Evolutionary conservation across 2,797 vertebrate species (phyloP).

Genomic region (Acanthiza pusilla): DNA sequence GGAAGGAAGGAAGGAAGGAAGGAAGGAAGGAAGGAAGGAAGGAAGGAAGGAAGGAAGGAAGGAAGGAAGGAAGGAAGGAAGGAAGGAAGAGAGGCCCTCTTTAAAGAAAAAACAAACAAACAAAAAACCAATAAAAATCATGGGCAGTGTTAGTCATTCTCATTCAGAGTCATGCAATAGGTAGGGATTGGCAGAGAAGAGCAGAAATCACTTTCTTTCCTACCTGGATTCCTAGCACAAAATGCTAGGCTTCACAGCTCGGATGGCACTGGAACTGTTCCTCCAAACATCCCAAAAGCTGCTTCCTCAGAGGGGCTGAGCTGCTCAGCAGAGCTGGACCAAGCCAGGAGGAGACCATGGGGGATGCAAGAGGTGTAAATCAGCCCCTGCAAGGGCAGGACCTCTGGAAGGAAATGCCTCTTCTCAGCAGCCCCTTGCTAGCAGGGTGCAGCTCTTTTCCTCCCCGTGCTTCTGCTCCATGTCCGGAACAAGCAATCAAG

Average conservation of each 20-base stretch:
- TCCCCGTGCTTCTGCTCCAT: background rate
- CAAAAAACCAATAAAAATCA: background rate
- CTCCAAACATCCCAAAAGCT: background rate
- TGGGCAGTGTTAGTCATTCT: background rate
- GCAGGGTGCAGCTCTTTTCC: background rate
- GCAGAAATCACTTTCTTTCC: background rate
- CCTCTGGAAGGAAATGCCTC: background rate
- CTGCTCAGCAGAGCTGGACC: background rate
- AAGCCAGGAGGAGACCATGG: rapidly evolving
- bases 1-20: too few relatives aligned
- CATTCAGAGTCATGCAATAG: background rate
- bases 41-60: too few relatives aligned
- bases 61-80: background rate
- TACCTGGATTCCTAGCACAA: background rate
- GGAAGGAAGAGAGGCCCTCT: background rate
- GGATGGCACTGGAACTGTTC: background rate
- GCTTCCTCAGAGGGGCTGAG: background rate
- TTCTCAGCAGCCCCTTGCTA: background rate
- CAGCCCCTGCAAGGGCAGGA: background rate
- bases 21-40: too few relatives aligned
- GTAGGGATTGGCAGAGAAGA: background rate
- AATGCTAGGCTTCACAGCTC: background rate
- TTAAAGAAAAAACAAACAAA: background rate
- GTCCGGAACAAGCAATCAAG: background rate
- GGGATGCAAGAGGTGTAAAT: background rate